Conservation (phyloP, 2,797 vertebrate genomes). For the Alouatta caraya region DNA sequence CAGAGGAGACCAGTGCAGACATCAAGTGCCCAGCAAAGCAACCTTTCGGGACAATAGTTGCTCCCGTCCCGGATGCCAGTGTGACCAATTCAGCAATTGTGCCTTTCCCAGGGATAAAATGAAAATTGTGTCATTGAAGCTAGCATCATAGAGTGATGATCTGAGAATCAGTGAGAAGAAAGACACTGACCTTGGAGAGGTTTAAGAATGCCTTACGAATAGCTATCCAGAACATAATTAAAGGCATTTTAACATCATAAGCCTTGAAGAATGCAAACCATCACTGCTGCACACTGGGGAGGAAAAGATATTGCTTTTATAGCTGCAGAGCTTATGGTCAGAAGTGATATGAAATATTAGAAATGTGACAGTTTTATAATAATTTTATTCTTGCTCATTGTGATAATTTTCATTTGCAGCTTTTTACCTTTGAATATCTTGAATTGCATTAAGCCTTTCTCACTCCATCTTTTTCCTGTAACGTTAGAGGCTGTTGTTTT, state of each 20-base stretch:
- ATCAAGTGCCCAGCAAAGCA: constrained; percentile 70
- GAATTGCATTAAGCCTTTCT: constrained; percentile 78
- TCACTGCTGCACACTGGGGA: constrained; percentile 76
- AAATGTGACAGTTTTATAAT: constrained; percentile 85
- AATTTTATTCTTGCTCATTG: constrained; percentile 83
- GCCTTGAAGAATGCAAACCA: constrained; percentile 80
- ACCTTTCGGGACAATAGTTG: constrained; percentile 68
- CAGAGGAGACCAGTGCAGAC: constrained; percentile 75
- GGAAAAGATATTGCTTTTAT: constrained; percentile 84
- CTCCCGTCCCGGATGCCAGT: constrained; percentile 43
- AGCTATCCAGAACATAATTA: constrained; percentile 82
- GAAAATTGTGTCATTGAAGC: constrained; percentile 71
- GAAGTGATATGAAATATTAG: constrained; percentile 85
- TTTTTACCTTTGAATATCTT: constrained; percentile 79
- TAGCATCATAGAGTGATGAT: constrained; percentile 77
- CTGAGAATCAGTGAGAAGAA: constrained; percentile 76
- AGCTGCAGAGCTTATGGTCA: constrained; percentile 85
- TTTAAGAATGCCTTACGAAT: constrained; percentile 78
- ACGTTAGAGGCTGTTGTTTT: constrained; percentile 63
- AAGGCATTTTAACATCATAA: constrained; percentile 83
- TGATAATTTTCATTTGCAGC: constrained; percentile 82
- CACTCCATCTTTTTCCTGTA: constrained; percentile 66
- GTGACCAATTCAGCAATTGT: constrained; percentile 59
- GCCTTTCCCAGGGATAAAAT: constrained; percentile 71
- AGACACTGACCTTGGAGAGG: constrained; percentile 83